A percentile compares a stretch with the other conserved stretches of the same genome.
These are phyloP conservation scores for Stomorhina lunata DNA, from an alignment of 2,888 invertebrate species.

Conservation along the genomic window DNA sequence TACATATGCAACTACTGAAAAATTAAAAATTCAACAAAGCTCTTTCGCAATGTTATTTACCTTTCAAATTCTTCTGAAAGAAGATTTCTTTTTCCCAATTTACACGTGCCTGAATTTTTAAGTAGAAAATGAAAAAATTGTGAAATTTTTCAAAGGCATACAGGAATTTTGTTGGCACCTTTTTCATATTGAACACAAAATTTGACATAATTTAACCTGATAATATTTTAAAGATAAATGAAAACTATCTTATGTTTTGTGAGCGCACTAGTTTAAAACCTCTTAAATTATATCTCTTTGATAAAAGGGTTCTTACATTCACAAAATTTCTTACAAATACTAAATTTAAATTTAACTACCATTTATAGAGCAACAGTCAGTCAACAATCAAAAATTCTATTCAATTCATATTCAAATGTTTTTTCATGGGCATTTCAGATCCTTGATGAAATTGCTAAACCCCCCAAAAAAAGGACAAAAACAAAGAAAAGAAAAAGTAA, in stretches of 20 bases:
- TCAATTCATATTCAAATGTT: conserved; percentile 45
- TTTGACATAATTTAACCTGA: too few relatives aligned
- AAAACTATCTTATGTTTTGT: too few relatives aligned
- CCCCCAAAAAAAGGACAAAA: too few relatives aligned
- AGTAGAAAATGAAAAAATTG: background rate
- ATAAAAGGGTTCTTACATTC: too few relatives aligned
- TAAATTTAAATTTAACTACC: background rate
- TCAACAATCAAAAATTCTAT: conserved; percentile 38
- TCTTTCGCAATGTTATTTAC: conserved; percentile 32
- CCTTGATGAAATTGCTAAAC: conserved; percentile 44
- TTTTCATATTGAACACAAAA: background rate
- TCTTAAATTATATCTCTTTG: too few relatives aligned
- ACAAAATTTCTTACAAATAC: too few relatives aligned
- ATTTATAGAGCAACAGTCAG: background rate
- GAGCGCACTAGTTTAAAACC: too few relatives aligned
- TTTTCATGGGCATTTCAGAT: conserved; percentile 38
- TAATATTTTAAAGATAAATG: too few relatives aligned
- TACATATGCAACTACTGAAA: conserved; percentile 18
- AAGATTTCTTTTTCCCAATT: background rate
- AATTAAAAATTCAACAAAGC: conserved; percentile 45
- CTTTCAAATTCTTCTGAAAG: conserved; percentile 1
- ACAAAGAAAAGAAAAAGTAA: too few relatives aligned
- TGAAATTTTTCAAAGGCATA: too few relatives aligned
- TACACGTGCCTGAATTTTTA: conserved; percentile 23
- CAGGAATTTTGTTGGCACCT: background rate